Evolutionary conservation across 2,888 invertebrate genomes (phyloP), one percentile per base, ranked within the genome.

Genomic region (Encarsia formosa): DNA sequence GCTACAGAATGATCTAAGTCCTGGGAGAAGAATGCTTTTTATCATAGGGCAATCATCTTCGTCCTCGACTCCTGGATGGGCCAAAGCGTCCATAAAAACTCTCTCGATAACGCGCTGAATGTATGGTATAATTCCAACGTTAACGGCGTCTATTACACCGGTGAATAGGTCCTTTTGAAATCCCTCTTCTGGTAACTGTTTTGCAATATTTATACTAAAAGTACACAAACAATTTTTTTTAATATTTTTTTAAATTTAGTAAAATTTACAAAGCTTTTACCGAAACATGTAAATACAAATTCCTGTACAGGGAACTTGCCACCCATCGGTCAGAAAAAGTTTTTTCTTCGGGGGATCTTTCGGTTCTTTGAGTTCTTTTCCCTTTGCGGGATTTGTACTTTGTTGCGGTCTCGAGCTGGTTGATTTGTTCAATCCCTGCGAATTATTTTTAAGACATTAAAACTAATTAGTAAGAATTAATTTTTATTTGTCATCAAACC

Each of bases 111-210:
- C 85, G 29, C 91, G 81, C 70, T 94, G 92, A 59, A 95, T 86
- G 1, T 91, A 88, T 2, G 91, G 87, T 52, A 95, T 87, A 58
- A 95, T 77, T 0, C 90, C 90, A 35, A 91, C 85, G 63, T 84
- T 83, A 54, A 81, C 80, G 0, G 86, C 85, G 66, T 91, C 89
- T 31, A 93, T 81, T 15, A 91, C 81, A 2, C 91, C 91, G 60
- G 91, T 91, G 65, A 84, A 89, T 2, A 73, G 63, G 47, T 74
- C 91, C 77, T 91, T 91, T 71, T 91, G 91, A 65, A 92, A 92
- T n/a, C 91, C 91, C 76, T 93, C 92, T 71, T 92, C 92, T 0
- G 91, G 91, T 60, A 93, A 74, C 69, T 91, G 90, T 66, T 91
- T 91, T 58, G 85, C 82, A 34, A 85, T 87, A 68, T 85, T 90